phyloP scores from a whole-genome alignment of 1,140 invertebrate species.

The Plectrocnemia conspersa region DNA sequence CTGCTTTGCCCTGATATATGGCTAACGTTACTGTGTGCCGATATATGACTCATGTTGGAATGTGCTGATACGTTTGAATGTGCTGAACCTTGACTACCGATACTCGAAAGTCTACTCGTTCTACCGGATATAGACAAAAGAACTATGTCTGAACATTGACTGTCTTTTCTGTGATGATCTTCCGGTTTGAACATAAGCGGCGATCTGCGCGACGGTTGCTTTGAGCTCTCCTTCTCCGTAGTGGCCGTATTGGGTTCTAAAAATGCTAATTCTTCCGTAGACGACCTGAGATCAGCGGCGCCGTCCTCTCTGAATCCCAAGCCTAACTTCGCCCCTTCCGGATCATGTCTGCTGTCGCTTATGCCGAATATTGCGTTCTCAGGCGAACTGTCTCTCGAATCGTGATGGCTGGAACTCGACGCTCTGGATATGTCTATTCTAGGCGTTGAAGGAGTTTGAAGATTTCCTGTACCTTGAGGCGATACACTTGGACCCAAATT shows the following conservation, averaged over 20 bases:
- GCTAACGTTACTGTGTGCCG: slow-evolving; percentile 43
- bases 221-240: slow-evolving; percentile 45
- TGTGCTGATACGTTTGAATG: slow-evolving; percentile 51
- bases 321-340: slow-evolving; percentile 40
- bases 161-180: slow-evolving; percentile 68
- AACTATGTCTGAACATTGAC: slow-evolving; percentile 70
- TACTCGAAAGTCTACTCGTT: slow-evolving; percentile 73
- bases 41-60: slow-evolving; percentile 50
- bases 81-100: slow-evolving; percentile 63
- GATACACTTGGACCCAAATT: slow-evolving; percentile 29
- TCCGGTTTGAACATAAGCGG: slow-evolving; percentile 53
- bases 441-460: slow-evolving; percentile 69
- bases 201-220: slow-evolving; percentile 42
- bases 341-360: slow-evolving; percentile 38
- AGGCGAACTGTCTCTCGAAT: slow-evolving; percentile 75
- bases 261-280: slow-evolving; percentile 79
- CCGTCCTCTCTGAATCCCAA: slow-evolving; percentile 72
- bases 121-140: slow-evolving; percentile 75
- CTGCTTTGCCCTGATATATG: slow-evolving; percentile 58
- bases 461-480: slow-evolving; percentile 33
- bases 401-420: slow-evolving; percentile 79
- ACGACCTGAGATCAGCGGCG: slow-evolving; percentile 72
- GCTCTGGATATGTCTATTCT: slow-evolving; percentile 83
- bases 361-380: slow-evolving; percentile 63
- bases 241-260: slow-evolving; percentile 61